Evolutionary conservation across 2,888 invertebrate genomes (phyloP), one percentile per base, ranked within the genome.

Genomic region (Entomobrya multifasciata): DNA sequence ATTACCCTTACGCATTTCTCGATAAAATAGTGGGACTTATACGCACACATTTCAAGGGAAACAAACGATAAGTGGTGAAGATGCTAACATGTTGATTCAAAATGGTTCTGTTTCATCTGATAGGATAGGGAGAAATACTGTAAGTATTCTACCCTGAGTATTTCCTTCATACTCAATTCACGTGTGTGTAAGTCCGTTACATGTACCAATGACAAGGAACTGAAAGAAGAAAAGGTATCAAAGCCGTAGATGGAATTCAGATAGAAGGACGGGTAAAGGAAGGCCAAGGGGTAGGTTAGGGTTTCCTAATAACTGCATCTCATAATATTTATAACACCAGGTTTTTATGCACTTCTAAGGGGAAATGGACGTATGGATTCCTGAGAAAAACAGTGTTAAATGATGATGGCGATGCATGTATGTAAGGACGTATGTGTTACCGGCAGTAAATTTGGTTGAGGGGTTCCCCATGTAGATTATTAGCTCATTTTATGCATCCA

Each of bases 251-350:
- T n/a, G 25, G n/a, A 20, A 57, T n/a, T n/a, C n/a, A n/a, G n/a
- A 20, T 15, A 78, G 60, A 62, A 65, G 65, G 55, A 80, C 15
- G 67, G 67, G 20, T 55, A 67, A 70, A 60, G 17, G 65, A 76
- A 77, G 72, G 72, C 70, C 57, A 79, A 78, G 79, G 79, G 85
- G 79, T 85, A 85, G 85, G 85, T 85, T 85, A 85, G 85, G 70
- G 85, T 62, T 79, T 70, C 78, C 72, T 70, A n/a, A 62, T 85
- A 79, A 72, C 72, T 85, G 47, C 44, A 62, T 80, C 30, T 17
- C 80, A 17, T 67, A 36, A 55, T 36, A 70, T 76, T 76, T 55
- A 36, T 55, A 57, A 55, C 27, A 36, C 36, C 36, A 36, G 30
- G 20, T 76, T 30, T n/a, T 57, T 36, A 30, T 10, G 30, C 36